Evolutionary conservation across 2,888 invertebrate genomes (phyloP), one percentile per base, ranked within the genome.

Genomic region (Lithophane semibrunnea): DNA sequence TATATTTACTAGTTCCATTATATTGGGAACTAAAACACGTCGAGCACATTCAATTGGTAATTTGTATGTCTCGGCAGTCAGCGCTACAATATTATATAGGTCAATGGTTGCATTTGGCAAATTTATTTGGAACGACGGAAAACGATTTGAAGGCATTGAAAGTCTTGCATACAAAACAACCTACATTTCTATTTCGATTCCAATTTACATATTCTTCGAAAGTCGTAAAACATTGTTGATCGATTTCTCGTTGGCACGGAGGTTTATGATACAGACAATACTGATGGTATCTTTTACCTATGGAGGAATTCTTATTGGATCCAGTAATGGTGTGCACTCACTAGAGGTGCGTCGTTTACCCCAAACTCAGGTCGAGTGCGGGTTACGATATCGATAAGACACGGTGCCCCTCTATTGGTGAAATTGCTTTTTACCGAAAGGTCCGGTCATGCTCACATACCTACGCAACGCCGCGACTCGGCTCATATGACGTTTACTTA

Each of bases 381-480:
- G 90, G 88, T 91, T 89, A 90, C 88, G 91, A 91, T 91, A 89
- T 79, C 89, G 95, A 95, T 95, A 95, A 94, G 94, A 93, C 95
- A 95, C 94, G 94, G 87, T 80, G 84, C 85, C 63, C 66, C 71
- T 88, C 90, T 91, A 92, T 92, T 89, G 88, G 84, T 65, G 84
- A 91, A 90, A 92, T 93, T 90, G 90, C 90, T 90, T 93, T 87
- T 92, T 91, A 92, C 86, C 83, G 85, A 88, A 87, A 79, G 85
- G 89, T 89, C 90, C 80, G 82, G 72, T 72, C 80, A 79, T 75
- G 83, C 85, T 81, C 80, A 84, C 86, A 88, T 89, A 88, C 86
- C 86, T 87, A 88, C 78, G 84, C 86, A 81, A 85, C 72, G 73
- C 80, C 75, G 72, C 82, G 78, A 82, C 82, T 84, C 78, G 78